These are phyloP conservation scores for Hoplodrina ambigua DNA, from an alignment of 2,888 invertebrate genomes.

Conservation along the genomic window DNA sequence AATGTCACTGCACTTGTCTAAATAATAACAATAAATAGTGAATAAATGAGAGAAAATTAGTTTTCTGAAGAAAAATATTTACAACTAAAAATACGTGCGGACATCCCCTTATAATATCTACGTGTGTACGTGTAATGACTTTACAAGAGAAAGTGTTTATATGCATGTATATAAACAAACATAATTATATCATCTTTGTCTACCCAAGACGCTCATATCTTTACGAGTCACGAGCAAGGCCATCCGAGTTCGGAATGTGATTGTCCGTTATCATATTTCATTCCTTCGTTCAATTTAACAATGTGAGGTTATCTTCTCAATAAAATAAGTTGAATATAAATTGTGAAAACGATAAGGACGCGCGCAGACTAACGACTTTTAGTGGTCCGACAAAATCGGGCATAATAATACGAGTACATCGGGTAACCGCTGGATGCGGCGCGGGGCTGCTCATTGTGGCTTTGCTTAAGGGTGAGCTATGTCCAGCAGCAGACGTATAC, in stretches of 20 bases:
- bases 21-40: neutral
- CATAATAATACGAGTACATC: too few relatives aligned
- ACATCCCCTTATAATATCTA: constrained; percentile 19
- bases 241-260: constrained; percentile 52
- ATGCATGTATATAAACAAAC: constrained; percentile 45
- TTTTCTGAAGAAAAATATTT: neutral
- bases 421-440: too few relatives aligned
- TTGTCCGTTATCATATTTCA: constrained; percentile 61
- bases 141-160: constrained; percentile 47
- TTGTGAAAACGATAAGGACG: constrained; percentile 59
- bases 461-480: too few relatives aligned
- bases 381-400: neutral
- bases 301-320: constrained; percentile 43
- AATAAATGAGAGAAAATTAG: neutral
- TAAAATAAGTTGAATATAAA: constrained; percentile 57
- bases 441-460: too few relatives aligned
- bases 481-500: too few relatives aligned
- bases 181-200: constrained; percentile 56
- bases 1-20: neutral
- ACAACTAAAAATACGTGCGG: neutral
- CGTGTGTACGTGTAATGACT: constrained; percentile 29
- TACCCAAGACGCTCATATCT: constrained; percentile 47
- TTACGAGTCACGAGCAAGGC: constrained; percentile 50
- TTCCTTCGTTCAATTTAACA: constrained; percentile 59
- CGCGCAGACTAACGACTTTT: neutral